These are phyloP conservation scores for Oceanites oceanicus DNA, from an alignment of 2,113 vertebrate species.

Conservation along the genomic window DNA sequence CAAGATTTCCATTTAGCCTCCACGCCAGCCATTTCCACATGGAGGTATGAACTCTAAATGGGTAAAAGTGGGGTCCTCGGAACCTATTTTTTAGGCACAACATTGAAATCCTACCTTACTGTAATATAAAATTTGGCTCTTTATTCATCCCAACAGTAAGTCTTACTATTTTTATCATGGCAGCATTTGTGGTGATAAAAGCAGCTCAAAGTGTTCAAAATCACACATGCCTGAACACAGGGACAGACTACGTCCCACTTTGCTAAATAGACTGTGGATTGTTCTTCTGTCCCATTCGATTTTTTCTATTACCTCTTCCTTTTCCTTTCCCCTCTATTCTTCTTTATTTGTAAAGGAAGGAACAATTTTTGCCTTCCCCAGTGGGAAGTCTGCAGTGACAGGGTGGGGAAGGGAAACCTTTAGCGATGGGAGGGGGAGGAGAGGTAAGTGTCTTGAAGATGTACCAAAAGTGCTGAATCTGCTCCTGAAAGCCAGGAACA, in stretches of 20 bases:
- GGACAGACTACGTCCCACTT: neutral
- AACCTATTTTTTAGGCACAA: neutral
- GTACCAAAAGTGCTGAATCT: neutral
- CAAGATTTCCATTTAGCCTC: neutral
- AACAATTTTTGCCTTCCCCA: neutral
- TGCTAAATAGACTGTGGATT: rapidly evolving
- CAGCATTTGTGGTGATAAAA: neutral
- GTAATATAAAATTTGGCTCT: neutral
- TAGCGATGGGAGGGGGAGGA: neutral
- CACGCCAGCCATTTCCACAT: neutral
- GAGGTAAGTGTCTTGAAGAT: neutral
- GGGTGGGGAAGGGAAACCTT: neutral
- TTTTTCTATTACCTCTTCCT: neutral
- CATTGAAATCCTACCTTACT: neutral
- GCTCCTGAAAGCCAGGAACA: neutral
- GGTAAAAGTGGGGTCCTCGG: neutral
- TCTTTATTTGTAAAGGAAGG: neutral
- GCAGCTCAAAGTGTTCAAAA: neutral
- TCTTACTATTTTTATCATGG: neutral
- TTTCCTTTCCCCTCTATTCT: neutral
- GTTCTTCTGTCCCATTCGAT: neutral
- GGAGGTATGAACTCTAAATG: neutral
- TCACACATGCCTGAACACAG: neutral
- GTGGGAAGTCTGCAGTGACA: neutral
- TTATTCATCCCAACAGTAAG: neutral